Percentiles rank a stretch among this genome's conserved stretches.
These are phyloP conservation scores for Heliocidaris erythrogramma DNA, from an alignment of 35 echinoderm and acorn worm species.

Conservation along the genomic window DNA sequence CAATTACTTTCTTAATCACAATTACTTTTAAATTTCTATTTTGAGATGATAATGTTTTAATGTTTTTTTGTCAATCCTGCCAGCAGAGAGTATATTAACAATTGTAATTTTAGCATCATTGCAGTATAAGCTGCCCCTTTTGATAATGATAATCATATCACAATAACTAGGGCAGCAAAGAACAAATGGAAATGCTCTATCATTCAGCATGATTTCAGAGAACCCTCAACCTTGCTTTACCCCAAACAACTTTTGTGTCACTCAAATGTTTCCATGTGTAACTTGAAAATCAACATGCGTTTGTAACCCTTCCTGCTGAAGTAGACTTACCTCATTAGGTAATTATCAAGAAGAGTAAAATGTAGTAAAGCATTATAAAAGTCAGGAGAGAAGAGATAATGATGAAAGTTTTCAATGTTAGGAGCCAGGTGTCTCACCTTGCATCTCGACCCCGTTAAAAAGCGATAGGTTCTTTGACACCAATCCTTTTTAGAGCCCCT, in stretches of 20 bases:
- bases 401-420: background rate
- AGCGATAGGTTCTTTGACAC: background rate
- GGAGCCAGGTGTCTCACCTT: slow-evolving; percentile 22
- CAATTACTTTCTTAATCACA: too few species aligned
- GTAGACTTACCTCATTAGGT: slow-evolving; percentile 8
- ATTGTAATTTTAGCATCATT: too few species aligned
- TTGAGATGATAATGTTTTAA: background rate
- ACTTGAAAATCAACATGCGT: background rate
- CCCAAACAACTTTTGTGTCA: background rate
- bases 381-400: background rate
- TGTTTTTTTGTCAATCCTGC: background rate
- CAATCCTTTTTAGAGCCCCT: background rate
- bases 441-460: background rate
- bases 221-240: background rate
- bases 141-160: background rate
- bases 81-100: too few species aligned
- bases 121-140: background rate
- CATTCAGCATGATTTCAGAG: background rate
- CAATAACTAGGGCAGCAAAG: background rate
- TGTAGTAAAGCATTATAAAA: background rate
- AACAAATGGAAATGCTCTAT: background rate
- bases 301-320: background rate
- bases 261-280: background rate
- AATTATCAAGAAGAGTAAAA: background rate
- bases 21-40: background rate